phyloP scores from a whole-genome alignment of 2,797 vertebrate species.

The Sylvilagus floridanus region DNA sequence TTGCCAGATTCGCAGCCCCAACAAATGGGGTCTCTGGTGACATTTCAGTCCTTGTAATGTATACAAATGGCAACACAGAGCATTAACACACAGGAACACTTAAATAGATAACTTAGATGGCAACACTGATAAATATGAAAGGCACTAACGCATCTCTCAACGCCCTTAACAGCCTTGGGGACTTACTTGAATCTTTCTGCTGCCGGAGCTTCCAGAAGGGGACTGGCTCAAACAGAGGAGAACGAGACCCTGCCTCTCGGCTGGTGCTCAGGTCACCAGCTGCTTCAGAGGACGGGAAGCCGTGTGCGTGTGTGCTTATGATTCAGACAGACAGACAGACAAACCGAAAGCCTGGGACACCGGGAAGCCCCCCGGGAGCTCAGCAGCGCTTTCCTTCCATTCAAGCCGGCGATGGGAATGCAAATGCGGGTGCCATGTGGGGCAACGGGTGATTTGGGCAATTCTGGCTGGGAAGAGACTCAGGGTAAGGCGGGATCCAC shows the following conservation, averaged over 20 bases:
- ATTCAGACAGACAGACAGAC: too few relatives aligned
- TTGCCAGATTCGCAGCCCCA: slow-evolving; percentile 44
- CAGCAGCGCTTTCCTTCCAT: not conserved
- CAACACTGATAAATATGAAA: slow-evolving; percentile 76
- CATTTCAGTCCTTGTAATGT: slow-evolving; percentile 70
- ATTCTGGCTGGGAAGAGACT: not conserved
- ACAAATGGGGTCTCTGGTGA: slow-evolving; percentile 62
- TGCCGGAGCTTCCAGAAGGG: slow-evolving; percentile 56
- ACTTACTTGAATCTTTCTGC: slow-evolving; percentile 38
- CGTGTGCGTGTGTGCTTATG: too few relatives aligned
- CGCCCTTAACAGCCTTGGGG: slow-evolving; percentile 45
- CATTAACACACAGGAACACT: slow-evolving; percentile 53
- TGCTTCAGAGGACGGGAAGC: slow-evolving; percentile 19
- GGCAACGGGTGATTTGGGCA: not conserved
- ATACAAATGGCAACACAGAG: slow-evolving; percentile 70
- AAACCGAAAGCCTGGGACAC: too few relatives aligned
- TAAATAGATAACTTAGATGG: slow-evolving; percentile 64
- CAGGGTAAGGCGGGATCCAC: not conserved
- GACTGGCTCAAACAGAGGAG: slow-evolving; percentile 47
- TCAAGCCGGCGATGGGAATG: not conserved
- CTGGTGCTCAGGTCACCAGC: too few relatives aligned
- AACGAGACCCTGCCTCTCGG: too few relatives aligned
- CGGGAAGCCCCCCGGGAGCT: not conserved
- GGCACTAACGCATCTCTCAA: slow-evolving; percentile 50
- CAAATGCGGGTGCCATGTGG: not conserved